These are phyloP conservation scores for Odocoileus virginianus DNA, from an alignment of 2,113 vertebrate genomes.

Conservation along the genomic window DNA sequence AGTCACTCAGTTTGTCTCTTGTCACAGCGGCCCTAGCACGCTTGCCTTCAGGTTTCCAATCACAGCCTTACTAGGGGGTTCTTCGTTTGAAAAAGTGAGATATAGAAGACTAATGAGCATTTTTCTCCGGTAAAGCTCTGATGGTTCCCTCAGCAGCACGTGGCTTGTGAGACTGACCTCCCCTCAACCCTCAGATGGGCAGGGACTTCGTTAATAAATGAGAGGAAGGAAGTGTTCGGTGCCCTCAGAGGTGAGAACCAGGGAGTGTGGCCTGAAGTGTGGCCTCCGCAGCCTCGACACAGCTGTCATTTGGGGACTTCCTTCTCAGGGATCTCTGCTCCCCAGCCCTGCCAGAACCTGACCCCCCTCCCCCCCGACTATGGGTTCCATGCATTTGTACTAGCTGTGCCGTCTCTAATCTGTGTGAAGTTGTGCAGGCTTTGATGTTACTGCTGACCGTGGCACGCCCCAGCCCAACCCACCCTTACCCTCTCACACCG, in stretches of 20 bases:
- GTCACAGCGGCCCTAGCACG: not conserved
- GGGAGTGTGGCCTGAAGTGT: not conserved
- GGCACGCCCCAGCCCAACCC: not conserved
- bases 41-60: not conserved
- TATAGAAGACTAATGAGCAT: not conserved
- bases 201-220: not conserved
- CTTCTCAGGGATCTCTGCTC: not conserved
- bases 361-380: rapidly evolving
- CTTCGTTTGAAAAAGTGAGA: not conserved
- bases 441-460: not conserved
- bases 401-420: not conserved
- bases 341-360: not conserved
- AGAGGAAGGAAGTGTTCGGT: not conserved
- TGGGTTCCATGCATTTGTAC: not conserved
- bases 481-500: not conserved
- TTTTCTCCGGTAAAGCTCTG: not conserved
- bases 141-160: not conserved
- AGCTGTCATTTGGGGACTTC: not conserved
- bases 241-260: not conserved
- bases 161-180: not conserved
- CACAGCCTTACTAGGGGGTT: not conserved
- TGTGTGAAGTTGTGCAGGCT: not conserved
- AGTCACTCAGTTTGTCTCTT: not conserved
- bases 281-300: not conserved
- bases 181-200: not conserved